phyloP scores from a whole-genome alignment of 2,888 invertebrate species.

The Cancer borealis region DNA sequence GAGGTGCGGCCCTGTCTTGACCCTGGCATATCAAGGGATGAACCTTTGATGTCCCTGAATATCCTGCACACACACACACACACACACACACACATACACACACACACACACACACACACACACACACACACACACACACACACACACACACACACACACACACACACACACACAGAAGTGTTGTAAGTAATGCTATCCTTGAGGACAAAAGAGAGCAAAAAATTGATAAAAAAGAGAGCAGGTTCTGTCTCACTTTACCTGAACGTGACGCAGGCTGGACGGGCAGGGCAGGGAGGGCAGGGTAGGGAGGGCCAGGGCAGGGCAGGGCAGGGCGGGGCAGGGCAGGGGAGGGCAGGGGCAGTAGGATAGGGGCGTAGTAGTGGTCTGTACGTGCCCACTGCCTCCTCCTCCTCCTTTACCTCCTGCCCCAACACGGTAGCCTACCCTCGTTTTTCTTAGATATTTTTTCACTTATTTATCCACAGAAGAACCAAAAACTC shows the following conservation, averaged over 20 bases:
- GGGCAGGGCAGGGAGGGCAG: neutral
- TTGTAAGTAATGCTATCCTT: neutral
- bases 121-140: no score
- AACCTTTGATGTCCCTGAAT: neutral
- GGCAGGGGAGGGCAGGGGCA: neutral
- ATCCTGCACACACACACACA: constrained; percentile 22
- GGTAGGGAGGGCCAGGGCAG: neutral
- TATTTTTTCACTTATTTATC: no score
- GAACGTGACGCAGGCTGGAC: neutral
- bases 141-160: no score
- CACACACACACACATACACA: constrained; percentile 11
- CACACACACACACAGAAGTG: neutral
- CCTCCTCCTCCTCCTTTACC: neutral
- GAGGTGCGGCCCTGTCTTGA: neutral
- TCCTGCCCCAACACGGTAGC: neutral
- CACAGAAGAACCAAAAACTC: no score
- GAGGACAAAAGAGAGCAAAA: neutral
- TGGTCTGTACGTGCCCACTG: neutral
- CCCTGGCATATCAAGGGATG: neutral
- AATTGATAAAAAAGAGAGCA: neutral
- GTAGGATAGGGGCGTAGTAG: neutral
- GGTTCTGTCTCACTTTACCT: neutral
- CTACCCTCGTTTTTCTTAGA: no score
- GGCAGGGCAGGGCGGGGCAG: constrained; percentile 10
- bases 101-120: constrained; percentile 14